Evolutionary conservation across 2,888 invertebrate genomes (phyloP).

Genomic region (Agrypnus murinus): DNA sequence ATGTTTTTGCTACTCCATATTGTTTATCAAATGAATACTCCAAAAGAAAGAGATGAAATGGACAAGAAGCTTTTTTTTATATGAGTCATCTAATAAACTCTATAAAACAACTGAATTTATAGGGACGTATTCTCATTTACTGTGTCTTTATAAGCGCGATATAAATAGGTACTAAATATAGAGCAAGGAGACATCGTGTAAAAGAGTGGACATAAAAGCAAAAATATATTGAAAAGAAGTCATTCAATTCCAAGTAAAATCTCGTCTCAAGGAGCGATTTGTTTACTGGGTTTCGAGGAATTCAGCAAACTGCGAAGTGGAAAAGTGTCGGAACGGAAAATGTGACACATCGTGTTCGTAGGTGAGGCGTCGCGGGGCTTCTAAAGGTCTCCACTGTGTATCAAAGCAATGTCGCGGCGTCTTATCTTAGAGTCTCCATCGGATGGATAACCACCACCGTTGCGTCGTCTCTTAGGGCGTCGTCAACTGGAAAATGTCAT

Average conservation of each 20-base stretch:
- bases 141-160: background rate
- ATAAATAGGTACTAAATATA: conserved; percentile 7
- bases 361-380: conserved; percentile 6
- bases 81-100: background rate
- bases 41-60: too few species aligned
- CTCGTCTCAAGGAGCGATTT: conserved; percentile 17
- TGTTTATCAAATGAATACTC: too few species aligned
- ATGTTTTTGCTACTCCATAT: too few species aligned
- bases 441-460: conserved; percentile 12
- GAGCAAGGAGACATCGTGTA: background rate
- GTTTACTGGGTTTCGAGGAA: conserved; percentile 16
- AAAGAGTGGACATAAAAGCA: conserved; percentile 20
- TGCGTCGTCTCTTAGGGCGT: conserved; percentile 18
- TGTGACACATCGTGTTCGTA: conserved; percentile 16
- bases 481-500: conserved; percentile 38
- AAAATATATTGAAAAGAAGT: conserved; percentile 4
- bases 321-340: conserved; percentile 8
- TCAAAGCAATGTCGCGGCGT: too few species aligned
- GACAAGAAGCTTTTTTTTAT: background rate
- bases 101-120: background rate
- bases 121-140: background rate
- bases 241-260: conserved; percentile 17
- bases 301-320: conserved; percentile 11
- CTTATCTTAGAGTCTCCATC: conserved; percentile 11
- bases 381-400: conserved; percentile 10